Percentiles rank a stretch among this genome's conserved stretches.
Conservation (phyloP, 2,888 invertebrate species). For the Slavum lentiscoides region DNA sequence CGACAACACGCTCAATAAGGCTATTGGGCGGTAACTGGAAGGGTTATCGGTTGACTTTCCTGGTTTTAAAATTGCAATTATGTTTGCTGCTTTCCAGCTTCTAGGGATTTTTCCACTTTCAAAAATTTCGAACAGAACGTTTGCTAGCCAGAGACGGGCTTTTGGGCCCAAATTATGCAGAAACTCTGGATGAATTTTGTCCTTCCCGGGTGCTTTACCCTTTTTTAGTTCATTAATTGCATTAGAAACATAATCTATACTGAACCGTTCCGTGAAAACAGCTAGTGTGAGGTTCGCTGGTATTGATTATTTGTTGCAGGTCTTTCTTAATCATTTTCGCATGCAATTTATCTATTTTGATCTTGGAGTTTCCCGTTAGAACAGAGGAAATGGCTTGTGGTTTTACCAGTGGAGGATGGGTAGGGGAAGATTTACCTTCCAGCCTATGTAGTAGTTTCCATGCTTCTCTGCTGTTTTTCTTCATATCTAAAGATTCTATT, state of each 20-base stretch:
- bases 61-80: not conserved
- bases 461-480: not conserved
- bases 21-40: too few relatives aligned
- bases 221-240: constrained; percentile 10
- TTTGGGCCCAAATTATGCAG: not conserved
- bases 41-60: too few relatives aligned
- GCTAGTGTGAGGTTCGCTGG: not conserved
- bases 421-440: not conserved
- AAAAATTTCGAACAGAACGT: not conserved
- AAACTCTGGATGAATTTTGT: constrained; percentile 1
- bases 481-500: not conserved
- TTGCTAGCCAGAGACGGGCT: not conserved
- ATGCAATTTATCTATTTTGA: not conserved
- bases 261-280: not conserved
- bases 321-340: not conserved
- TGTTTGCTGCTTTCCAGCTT: not conserved
- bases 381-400: not conserved
- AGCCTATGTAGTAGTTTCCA: not conserved
- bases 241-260: not conserved
- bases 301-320: not conserved
- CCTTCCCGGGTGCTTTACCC: constrained; percentile 10
- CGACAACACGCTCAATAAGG: too few relatives aligned
- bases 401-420: not conserved
- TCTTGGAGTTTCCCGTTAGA: not conserved
- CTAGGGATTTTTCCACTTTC: not conserved